These are phyloP conservation scores for Anniella stebbinsi DNA, from an alignment of 2,797 vertebrate species.

Conservation along the genomic window DNA sequence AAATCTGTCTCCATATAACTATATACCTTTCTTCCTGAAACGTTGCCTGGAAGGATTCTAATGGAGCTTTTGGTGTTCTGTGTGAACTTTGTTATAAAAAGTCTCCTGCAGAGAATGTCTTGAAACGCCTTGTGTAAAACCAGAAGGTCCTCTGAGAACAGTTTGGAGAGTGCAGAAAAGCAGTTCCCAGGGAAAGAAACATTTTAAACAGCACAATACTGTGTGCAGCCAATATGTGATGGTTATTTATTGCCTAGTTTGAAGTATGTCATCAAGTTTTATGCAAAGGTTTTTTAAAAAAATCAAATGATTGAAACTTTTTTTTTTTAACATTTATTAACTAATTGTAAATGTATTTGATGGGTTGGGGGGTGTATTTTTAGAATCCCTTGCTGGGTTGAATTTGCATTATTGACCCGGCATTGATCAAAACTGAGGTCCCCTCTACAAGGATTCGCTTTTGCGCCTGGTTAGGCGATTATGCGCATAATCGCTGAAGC, in stretches of 20 bases:
- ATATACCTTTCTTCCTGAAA: slow-evolving; percentile 14
- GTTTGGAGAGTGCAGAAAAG: slow-evolving; percentile 53
- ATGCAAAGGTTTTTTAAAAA: slow-evolving; percentile 22
- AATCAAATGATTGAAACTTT: slow-evolving; percentile 16
- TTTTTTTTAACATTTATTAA: slow-evolving; percentile 29
- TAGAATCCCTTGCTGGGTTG: neutral
- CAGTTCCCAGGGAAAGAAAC: slow-evolving; percentile 52
- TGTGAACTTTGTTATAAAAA: slow-evolving; percentile 58
- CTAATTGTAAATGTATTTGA: slow-evolving; percentile 9
- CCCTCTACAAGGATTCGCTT: no score
- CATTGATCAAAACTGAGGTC: slow-evolving; percentile 16
- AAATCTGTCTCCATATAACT: slow-evolving; percentile 34
- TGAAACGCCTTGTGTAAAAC: slow-evolving; percentile 58
- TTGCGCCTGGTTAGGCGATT: no score
- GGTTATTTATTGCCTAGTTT: slow-evolving; percentile 56
- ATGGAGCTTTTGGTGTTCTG: slow-evolving; percentile 38
- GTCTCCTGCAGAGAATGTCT: slow-evolving; percentile 56
- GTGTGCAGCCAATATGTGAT: slow-evolving; percentile 50
- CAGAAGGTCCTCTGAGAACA: slow-evolving; percentile 62
- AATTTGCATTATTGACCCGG: neutral
- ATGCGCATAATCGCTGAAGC: no score
- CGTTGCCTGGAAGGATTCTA: slow-evolving; percentile 55
- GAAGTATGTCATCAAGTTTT: slow-evolving; percentile 56
- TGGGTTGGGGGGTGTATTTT: neutral
- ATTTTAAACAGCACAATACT: slow-evolving; percentile 59